Evolutionary conservation across 2,113 vertebrate species (phyloP).

Genomic region (Scalopus aquaticus): DNA sequence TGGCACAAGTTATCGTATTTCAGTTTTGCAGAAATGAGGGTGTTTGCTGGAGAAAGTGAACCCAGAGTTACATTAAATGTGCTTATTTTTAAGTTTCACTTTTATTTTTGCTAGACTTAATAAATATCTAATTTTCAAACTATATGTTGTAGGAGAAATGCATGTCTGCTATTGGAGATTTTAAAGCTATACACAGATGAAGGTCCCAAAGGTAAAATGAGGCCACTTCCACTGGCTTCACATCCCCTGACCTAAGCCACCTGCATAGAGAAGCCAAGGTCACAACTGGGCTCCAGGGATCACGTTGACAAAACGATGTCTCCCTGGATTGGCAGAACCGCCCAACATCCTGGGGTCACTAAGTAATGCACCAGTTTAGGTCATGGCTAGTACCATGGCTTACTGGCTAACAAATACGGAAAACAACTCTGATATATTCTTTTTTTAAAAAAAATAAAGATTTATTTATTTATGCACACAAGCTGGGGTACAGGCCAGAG

Average conservation of each 20-base stretch:
- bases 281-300: not conserved
- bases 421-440: too few relatives aligned
- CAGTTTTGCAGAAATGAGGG: constrained; percentile 35
- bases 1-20: constrained; percentile 8
- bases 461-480: too few relatives aligned
- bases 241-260: not conserved
- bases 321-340: not conserved
- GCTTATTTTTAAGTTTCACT: constrained; percentile 28
- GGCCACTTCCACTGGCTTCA: not conserved
- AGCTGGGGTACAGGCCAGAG: too few relatives aligned
- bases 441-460: too few relatives aligned
- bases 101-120: constrained; percentile 38
- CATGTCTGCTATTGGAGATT: not conserved
- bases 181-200: not conserved
- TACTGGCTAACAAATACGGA: not conserved
- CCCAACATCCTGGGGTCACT: not conserved
- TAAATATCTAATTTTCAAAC: not conserved
- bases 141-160: not conserved
- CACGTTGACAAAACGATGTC: not conserved
- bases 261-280: not conserved
- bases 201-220: not conserved
- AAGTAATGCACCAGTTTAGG: not conserved
- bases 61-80: not conserved
- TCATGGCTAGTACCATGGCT: too few relatives aligned
- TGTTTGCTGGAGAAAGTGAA: constrained; percentile 23